Evolutionary conservation across 1,140 invertebrate species (phyloP).

Genomic region (Leptopilina clavipes): DNA sequence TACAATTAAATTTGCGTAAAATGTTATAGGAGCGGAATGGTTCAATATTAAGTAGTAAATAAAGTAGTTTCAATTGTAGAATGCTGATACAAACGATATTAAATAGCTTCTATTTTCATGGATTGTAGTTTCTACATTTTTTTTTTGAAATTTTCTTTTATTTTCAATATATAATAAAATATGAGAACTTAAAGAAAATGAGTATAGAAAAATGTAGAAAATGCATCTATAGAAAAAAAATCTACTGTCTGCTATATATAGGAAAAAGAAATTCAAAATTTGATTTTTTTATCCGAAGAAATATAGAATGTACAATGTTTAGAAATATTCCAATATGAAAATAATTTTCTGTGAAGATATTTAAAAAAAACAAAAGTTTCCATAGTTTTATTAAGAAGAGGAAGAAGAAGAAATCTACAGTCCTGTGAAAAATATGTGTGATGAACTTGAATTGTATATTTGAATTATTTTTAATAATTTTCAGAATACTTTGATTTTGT

Average conservation of each 20-base stretch:
- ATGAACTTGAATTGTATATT: neutral
- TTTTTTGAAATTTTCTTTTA: neutral
- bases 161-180: neutral
- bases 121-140: no score
- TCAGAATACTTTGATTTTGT: neutral
- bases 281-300: no score
- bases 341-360: no score
- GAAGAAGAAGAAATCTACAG: neutral
- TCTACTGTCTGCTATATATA: no score
- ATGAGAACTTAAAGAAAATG: no score
- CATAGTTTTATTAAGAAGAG: no score
- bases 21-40: neutral
- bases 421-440: slow-evolving; percentile 11
- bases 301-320: no score
- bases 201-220: no score
- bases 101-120: neutral
- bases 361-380: no score
- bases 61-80: slow-evolving; percentile 27
- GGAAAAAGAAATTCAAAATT: no score
- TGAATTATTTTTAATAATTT: neutral
- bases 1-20: neutral
- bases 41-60: slow-evolving; percentile 8
- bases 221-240: no score
- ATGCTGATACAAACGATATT: neutral
- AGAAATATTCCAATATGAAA: no score